A percentile compares a stretch with the other conserved stretches of the same genome.
Conservation (phyloP, 2,797 vertebrate species). For the Florisuga fusca region DNA sequence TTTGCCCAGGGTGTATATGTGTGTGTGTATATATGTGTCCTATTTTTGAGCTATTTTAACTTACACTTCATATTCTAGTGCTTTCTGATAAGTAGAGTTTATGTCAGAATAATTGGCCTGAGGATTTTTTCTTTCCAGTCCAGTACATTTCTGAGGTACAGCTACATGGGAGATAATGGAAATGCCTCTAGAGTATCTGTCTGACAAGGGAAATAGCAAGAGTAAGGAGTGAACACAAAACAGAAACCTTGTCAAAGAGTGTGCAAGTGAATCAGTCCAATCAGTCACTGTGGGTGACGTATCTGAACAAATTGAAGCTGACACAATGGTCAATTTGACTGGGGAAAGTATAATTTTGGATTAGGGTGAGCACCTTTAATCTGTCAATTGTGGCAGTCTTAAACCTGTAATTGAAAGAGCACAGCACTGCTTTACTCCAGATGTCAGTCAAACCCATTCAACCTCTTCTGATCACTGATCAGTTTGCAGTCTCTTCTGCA, state of each 20-base stretch:
- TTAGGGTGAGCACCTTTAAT: slow-evolving; percentile 62
- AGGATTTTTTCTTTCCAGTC: slow-evolving; percentile 59
- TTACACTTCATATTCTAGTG: slow-evolving; percentile 55
- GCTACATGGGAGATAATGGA: slow-evolving; percentile 53
- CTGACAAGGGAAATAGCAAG: slow-evolving; percentile 41
- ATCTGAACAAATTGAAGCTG: slow-evolving; percentile 45
- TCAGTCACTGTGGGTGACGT: slow-evolving; percentile 21
- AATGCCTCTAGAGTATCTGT: slow-evolving; percentile 62
- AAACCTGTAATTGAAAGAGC: slow-evolving; percentile 63
- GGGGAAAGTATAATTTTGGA: slow-evolving; percentile 55
- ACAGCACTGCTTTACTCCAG: not conserved
- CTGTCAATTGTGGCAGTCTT: slow-evolving; percentile 44
- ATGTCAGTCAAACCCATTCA: slow-evolving; percentile 22
- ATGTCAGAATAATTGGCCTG: slow-evolving; percentile 65
- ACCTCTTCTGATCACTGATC: slow-evolving; percentile 29
- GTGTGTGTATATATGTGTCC: not conserved
- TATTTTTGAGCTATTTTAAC: slow-evolving; percentile 66
- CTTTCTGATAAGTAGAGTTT: slow-evolving; percentile 68
- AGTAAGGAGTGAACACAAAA: slow-evolving; percentile 52
- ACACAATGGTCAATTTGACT: slow-evolving; percentile 48
- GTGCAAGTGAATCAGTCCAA: slow-evolving; percentile 37
- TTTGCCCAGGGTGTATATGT: not conserved
- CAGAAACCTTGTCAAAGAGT: slow-evolving; percentile 44
- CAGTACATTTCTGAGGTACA: slow-evolving; percentile 63
- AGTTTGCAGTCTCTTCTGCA: not conserved